Conservation (phyloP, 35 echinoderm and acorn worm genomes). For the Heliocidaris erythrogramma region DNA sequence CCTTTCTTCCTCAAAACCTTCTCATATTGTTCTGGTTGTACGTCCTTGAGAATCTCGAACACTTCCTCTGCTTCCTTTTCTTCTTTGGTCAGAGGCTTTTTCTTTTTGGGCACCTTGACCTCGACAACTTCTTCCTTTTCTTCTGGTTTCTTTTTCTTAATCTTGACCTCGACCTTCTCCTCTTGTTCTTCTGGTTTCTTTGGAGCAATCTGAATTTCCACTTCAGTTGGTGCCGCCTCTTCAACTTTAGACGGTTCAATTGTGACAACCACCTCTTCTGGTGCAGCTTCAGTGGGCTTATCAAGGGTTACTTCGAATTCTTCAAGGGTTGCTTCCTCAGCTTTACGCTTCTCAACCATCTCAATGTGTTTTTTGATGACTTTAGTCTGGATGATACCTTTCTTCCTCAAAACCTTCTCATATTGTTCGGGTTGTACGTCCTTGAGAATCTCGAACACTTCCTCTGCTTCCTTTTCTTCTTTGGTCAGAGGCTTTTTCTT, state of each 20-base stretch:
- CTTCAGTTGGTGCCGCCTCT: slow-evolving; percentile 33
- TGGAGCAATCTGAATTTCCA: slow-evolving; percentile 45
- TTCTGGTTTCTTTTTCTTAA: background rate
- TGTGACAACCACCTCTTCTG: background rate
- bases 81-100: background rate
- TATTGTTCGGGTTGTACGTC: slow-evolving; percentile 1
- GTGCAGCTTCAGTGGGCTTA: slow-evolving; percentile 7
- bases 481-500: background rate
- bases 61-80: slow-evolving; percentile 38
- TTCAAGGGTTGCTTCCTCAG: no score
- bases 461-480: slow-evolving; percentile 21
- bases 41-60: slow-evolving; percentile 73
- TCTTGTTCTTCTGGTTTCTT: slow-evolving; percentile 56
- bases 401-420: background rate
- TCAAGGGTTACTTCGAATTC: no score
- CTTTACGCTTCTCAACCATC: slow-evolving; percentile 11
- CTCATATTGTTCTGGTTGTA: slow-evolving; percentile 62
- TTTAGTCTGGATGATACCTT: background rate
- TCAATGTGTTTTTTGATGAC: slow-evolving; percentile 1
- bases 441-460: background rate
- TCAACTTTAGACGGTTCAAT: background rate
- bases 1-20: slow-evolving; percentile 56
- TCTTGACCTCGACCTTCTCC: background rate
- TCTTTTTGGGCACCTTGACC: background rate
- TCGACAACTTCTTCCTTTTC: background rate